Evolutionary conservation across 2,797 vertebrate genomes (phyloP), one percentile per base, ranked within the genome.

Genomic region (Leptatherina wallacei): DNA sequence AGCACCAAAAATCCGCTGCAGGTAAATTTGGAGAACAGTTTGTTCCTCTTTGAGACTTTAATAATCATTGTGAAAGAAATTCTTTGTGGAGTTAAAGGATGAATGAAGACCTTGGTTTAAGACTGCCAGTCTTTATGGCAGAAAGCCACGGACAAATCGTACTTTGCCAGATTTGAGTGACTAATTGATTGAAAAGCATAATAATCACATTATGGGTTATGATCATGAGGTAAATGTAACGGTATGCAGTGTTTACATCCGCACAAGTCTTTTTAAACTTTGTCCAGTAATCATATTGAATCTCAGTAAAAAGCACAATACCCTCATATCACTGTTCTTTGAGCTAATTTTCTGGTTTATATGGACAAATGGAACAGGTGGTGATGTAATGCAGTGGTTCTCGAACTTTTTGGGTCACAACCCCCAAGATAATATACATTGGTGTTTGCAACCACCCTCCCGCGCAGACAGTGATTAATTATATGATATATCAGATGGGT

Each of bases 1-100:
- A 96, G 96, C 90, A 96, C 95, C 90, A 97, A 96, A 87, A 96
- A 96, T 86, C 96, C 96, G 1, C 90, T 96, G 85, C 96, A 97
- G 96, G 96, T 92, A 86, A 20, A 64, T 29, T 51, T 27, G 36
- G 18, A 20, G n/a, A 14, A 27, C 40, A 40, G 14, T 38, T 49
- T 24, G 51, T 59, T 44, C 14, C 16, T 27, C 8, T 47, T 6
- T 56, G 24, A 47, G 35, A 32, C 30, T 44, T 56, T 44, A 35
- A 22, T 58, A 3, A 47, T 16, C 32, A 22, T 47, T 30, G 7
- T 42, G 22, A 20, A 57, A 65, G 64, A 63, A 33, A 27, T 60
- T 18, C 12, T 35, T 51, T 22, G 36, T 9, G 4, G 24, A 3
- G 30, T 61, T 27, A 55, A 69, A 58, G 3, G 18, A 10, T 12